Percentiles rank a stretch among this genome's conserved stretches.
Evolutionary conservation across 2,113 vertebrate species (phyloP).

Genomic region (Corythornis madagascariensis): DNA sequence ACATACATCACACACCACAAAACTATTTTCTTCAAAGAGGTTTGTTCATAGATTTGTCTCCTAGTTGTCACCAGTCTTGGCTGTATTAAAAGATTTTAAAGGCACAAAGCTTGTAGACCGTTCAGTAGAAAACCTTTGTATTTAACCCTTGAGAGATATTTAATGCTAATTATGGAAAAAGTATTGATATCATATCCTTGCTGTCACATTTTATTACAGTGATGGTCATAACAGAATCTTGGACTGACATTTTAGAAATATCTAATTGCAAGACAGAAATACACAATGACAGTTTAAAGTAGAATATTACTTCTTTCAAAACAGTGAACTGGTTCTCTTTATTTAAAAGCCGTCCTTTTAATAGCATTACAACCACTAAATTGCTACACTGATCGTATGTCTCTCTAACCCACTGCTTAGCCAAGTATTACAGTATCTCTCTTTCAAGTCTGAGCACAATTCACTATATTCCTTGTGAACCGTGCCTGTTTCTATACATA

Average conservation of each 20-base stretch:
- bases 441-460: slow-evolving; percentile 17
- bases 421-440: slow-evolving; percentile 40
- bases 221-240: slow-evolving; percentile 74
- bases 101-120: slow-evolving; percentile 64
- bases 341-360: slow-evolving; percentile 69
- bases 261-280: slow-evolving; percentile 81
- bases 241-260: slow-evolving; percentile 79
- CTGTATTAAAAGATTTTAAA: slow-evolving; percentile 75
- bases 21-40: slow-evolving; percentile 76
- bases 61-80: slow-evolving; percentile 69
- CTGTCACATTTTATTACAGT: slow-evolving; percentile 90
- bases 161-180: slow-evolving; percentile 89
- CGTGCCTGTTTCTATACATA: background rate
- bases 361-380: slow-evolving; percentile 59
- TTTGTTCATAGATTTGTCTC: slow-evolving; percentile 78
- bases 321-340: slow-evolving; percentile 59
- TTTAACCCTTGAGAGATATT: slow-evolving; percentile 85
- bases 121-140: slow-evolving; percentile 72
- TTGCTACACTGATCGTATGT: slow-evolving; percentile 50
- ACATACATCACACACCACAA: slow-evolving; percentile 78
- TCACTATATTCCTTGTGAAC: background rate
- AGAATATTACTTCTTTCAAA: slow-evolving; percentile 75
- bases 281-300: slow-evolving; percentile 78
- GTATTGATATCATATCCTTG: slow-evolving; percentile 90
- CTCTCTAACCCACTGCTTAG: slow-evolving; percentile 12